Percentiles rank a stretch among this genome's conserved stretches.
Conservation (phyloP, 1,140 invertebrate genomes). For the Anthonomus grandis region DNA sequence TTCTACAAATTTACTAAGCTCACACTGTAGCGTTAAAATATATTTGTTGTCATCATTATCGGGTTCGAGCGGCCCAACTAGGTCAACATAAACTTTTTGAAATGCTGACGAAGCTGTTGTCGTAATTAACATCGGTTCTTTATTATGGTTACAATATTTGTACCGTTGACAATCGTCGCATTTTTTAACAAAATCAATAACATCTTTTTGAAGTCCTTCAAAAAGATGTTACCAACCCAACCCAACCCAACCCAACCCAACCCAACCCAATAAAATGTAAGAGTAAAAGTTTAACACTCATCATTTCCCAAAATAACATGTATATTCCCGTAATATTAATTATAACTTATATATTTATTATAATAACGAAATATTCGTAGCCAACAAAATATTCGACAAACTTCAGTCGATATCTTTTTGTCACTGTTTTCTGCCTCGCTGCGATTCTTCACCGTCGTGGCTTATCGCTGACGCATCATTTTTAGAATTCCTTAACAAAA, state of each 20-base stretch:
- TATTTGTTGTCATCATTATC: conserved; percentile 21
- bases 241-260: conserved; percentile 18
- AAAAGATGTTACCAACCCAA: conserved; percentile 32
- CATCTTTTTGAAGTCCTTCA: neutral
- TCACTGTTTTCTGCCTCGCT: no score
- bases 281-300: no score
- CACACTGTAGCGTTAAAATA: conserved; percentile 28
- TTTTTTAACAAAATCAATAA: conserved; percentile 19
- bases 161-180: conserved; percentile 26
- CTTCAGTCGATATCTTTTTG: no score
- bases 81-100: conserved; percentile 24
- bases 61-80: conserved; percentile 26
- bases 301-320: no score
- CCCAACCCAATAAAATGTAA: no score
- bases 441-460: no score
- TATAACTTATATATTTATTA: no score
- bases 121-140: conserved; percentile 20
- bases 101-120: conserved; percentile 23
- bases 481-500: no score
- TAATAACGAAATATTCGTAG: no score
- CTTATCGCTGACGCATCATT: no score
- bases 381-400: no score
- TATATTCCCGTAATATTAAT: no score
- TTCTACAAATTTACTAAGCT: conserved; percentile 32
- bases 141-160: conserved; percentile 21